Evolutionary conservation across 2,797 vertebrate species (phyloP), one percentile per base, ranked within the genome.

Genomic region (Bovichtus variegatus): DNA sequence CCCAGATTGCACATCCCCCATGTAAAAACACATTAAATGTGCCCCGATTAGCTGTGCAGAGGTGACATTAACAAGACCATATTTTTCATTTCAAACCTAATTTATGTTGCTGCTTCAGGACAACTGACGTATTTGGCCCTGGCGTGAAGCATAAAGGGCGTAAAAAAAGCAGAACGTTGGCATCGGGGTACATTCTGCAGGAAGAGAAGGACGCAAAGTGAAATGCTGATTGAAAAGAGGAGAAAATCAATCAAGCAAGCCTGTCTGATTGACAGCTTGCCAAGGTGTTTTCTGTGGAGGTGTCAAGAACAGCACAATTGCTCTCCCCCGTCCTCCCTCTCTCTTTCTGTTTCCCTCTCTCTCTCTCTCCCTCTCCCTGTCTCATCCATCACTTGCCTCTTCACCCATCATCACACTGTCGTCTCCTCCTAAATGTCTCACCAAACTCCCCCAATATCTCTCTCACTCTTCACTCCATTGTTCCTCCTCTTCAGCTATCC

Each of bases 291-390:
- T 95, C 91, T 94, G 91, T 94, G 91, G 78, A 93, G 90, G 94
- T 95, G 94, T 95, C 95, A 95, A 92, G 90, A 91, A 89, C 89
- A 74, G 89, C 88, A 94, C 94, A 93, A 94, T 94, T 92, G 90
- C 91, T 87, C 89, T 92, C 90, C 75, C 81, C 82, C 58, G 34
- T 88, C 72, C 82, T 81, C 60, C 46, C 68, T 81, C 76, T 79
- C 74, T 80, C 88, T 85, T 76, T 76, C 78, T 86, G 63, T 60
- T 66, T 62, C n/a, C n/a, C n/a, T n/a, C n/a, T n/a, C n/a, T 71
- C 80, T 81, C 79, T 80, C 49, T 29, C 27, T 71, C 80, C 81
- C 80, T 80, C 86, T 76, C 81, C 77, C 86, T 74, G 75, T 92
- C 92, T 91, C 92, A 93, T 93, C 93, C 93, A 94, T 94, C 93